Conservation (phyloP, 1,140 invertebrate genomes). For the Leucophenga varia region DNA sequence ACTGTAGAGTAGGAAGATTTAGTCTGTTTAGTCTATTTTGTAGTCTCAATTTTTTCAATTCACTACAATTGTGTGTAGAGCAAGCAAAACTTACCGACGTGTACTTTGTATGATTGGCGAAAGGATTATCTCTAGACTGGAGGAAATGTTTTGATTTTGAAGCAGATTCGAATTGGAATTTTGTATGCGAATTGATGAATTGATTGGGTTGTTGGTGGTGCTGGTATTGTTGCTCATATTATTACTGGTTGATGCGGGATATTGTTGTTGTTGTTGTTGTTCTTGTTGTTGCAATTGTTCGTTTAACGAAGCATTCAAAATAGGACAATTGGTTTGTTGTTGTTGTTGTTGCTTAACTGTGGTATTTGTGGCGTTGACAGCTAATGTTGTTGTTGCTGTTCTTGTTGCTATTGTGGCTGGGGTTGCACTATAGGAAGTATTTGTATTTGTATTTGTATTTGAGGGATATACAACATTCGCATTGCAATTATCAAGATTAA, state of each 20-base stretch:
- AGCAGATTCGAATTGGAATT: conserved; percentile 37
- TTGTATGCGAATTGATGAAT: conserved; percentile 21
- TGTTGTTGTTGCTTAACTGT: conserved; percentile 21
- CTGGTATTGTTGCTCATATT: conserved; percentile 17
- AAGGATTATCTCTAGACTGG: conserved; percentile 56
- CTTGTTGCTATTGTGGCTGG: neutral
- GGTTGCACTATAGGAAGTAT: conserved; percentile 17
- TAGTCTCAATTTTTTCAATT: neutral
- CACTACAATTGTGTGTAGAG: neutral
- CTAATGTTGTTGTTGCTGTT: conserved; percentile 19
- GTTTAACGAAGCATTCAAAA: neutral
- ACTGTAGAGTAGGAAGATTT: no score
- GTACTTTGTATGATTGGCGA: conserved; percentile 57
- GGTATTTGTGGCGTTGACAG: conserved; percentile 27
- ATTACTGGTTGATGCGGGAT: conserved; percentile 9
- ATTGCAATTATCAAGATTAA: conserved; percentile 56
- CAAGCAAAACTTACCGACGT: conserved; percentile 51
- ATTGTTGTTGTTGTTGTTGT: conserved; percentile 12
- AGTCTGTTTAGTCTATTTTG: no score
- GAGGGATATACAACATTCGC: conserved; percentile 30
- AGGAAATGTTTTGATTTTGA: conserved; percentile 56
- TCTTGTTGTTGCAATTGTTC: conserved; percentile 19
- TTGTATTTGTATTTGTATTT: conserved; percentile 31
- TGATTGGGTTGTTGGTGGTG: conserved; percentile 15
- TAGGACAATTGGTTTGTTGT: conserved; percentile 10